phyloP scores from a whole-genome alignment of 2,113 vertebrate genomes.

The Rutilus rutilus region DNA sequence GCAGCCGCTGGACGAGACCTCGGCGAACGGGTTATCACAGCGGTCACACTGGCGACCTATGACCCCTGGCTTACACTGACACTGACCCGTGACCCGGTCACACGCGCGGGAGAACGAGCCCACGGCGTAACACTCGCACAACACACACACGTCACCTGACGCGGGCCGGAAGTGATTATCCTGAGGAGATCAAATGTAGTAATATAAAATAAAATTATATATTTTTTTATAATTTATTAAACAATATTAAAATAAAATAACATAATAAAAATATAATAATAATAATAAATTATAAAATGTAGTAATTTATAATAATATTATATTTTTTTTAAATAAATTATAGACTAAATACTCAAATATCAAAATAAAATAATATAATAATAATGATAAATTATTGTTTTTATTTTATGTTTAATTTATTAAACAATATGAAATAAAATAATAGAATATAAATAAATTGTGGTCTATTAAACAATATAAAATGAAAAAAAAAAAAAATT shows the following conservation, averaged over 20 bases:
- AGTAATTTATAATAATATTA: no score
- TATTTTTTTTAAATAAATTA: no score
- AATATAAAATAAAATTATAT: not conserved
- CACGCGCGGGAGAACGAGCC: conserved; percentile 91
- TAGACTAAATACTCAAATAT: no score
- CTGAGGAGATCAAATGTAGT: conserved; percentile 65
- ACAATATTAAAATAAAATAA: not conserved
- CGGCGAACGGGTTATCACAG: conserved; percentile 97
- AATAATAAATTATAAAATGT: not conserved
- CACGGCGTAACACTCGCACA: conserved; percentile 91
- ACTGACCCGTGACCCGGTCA: conserved; percentile 84
- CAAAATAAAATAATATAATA: no score
- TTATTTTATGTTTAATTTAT: no score
- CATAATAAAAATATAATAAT: not conserved
- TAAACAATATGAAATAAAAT: no score
- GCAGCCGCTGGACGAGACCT: conserved; percentile 89
- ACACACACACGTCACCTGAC: conserved; percentile 80
- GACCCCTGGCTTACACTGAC: conserved; percentile 91
- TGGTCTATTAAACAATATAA: no score
- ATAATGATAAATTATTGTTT: no score
- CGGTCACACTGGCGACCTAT: conserved; percentile 93
- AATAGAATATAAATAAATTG: no score
- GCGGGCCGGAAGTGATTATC: conserved; percentile 88
- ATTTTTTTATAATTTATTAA: not conserved
- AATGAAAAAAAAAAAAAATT: no score